Conservation (phyloP, 2,797 vertebrate genomes). For the Sebastes trivittatus region DNA sequence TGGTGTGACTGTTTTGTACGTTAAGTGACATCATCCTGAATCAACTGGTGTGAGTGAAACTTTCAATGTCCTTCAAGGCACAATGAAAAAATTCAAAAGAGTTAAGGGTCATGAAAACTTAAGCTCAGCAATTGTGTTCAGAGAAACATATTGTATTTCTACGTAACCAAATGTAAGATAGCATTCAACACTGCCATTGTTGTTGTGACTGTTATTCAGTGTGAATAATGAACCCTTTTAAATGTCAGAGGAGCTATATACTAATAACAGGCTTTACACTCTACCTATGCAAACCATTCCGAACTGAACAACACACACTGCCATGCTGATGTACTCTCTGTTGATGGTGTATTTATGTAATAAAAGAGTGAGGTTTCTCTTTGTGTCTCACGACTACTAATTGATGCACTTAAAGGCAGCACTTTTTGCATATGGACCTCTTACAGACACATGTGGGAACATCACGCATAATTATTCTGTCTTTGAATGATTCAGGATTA, state of each 20-base stretch:
- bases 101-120: neutral
- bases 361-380: slow-evolving; percentile 16
- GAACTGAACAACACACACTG: slow-evolving; percentile 1
- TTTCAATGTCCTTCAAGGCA: neutral
- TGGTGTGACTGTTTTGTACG: neutral
- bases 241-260: neutral
- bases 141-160: neutral
- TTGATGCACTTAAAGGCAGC: slow-evolving; percentile 16
- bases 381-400: slow-evolving; percentile 2
- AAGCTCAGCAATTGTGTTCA: neutral
- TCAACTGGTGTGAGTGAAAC: neutral
- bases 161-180: neutral
- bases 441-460: neutral
- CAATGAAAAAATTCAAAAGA: neutral
- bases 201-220: neutral
- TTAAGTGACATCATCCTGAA: neutral
- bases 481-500: neutral
- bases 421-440: neutral
- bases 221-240: neutral
- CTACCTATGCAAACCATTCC: slow-evolving; percentile 28
- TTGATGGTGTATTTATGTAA: slow-evolving; percentile 8
- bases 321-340: neutral
- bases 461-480: neutral
- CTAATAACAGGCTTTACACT: neutral
- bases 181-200: neutral